Percentiles rank a stretch among this genome's conserved stretches.
phyloP scores from a whole-genome alignment of 2,888 invertebrate genomes.

The Ditylenchus weischeri region DNA sequence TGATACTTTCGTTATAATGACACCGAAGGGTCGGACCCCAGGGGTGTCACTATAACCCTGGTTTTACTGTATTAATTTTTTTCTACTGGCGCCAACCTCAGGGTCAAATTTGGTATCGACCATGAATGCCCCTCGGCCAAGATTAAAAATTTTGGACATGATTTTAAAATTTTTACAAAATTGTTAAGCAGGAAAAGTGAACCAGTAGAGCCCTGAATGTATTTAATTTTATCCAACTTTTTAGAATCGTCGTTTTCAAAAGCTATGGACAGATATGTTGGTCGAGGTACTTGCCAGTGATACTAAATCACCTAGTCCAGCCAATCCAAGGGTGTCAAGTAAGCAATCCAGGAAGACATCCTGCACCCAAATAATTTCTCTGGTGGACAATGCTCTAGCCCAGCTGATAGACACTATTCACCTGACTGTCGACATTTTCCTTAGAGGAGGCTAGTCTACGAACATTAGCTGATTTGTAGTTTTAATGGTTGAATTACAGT shows the following conservation, averaged over 20 bases:
- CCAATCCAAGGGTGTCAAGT: background rate
- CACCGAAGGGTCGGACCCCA: no score
- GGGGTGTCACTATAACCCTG: no score
- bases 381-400: constrained; percentile 11
- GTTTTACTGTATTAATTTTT: no score
- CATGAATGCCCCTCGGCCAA: no score
- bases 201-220: no score
- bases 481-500: constrained; percentile 14
- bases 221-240: background rate
- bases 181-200: no score
- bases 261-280: constrained; percentile 15
- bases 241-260: constrained; percentile 11
- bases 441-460: constrained; percentile 14
- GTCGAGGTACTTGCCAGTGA: constrained; percentile 8
- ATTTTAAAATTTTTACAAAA: no score
- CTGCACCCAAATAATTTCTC: background rate
- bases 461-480: constrained; percentile 1
- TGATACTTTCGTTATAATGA: no score
- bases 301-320: background rate
- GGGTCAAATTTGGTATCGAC: no score
- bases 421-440: constrained; percentile 25
- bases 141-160: no score
- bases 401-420: constrained; percentile 13
- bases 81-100: no score
- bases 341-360: background rate